Base-by-base conservation (phyloP, 2,113 vertebrate species). In the Coryphaenoides rupestris region DNA sequence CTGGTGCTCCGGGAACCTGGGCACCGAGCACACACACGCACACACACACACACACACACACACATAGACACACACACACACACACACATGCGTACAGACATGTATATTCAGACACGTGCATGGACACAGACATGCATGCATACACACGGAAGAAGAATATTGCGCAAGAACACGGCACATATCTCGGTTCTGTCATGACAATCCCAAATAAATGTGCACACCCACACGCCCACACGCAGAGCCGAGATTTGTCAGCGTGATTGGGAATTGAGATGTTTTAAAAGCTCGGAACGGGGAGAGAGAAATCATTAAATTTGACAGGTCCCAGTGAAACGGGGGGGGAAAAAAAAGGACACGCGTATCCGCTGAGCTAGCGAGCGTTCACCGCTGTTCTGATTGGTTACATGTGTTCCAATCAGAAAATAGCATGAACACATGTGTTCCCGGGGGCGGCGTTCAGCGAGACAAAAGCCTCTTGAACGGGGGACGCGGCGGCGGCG, bases 1-100 rank as follows among this genome's bases (percentile, higher is more conserved):
- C 74, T 91, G 75, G 79, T 84, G 67, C 76, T 65, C 1, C 15
- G 58, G 3, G 77, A 26, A 62, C 68, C 94, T 92, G 68, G 5
- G 47, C 17, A 21, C 53, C 47, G 13, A 40, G n/a, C 54, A 54
- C 23, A 23, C 22, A 55, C 53, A 26, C 45, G 60, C 15, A 66
- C 10, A 21, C 19, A 40, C 49, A 0, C 26, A 19, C 26, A 13
- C n/a, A 16, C 4, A 56, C 22, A 23, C 14, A 21, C 19, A 33
- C 22, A 49, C 4, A 55, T 45, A 54, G 17, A n/a, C 46, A 19
- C 12, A 63, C 10, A 21, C 21, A 40, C 54, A 0, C 23, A 63
- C 4, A 40, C 23, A n/a, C 28, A 62, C 24, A 19, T 7, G 2
- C n/a, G 3, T n/a, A 54, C 58, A 60, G 33, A 13, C 2, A 54